Conservation (phyloP, 2,113 vertebrate species). For the Siniperca knerii region DNA sequence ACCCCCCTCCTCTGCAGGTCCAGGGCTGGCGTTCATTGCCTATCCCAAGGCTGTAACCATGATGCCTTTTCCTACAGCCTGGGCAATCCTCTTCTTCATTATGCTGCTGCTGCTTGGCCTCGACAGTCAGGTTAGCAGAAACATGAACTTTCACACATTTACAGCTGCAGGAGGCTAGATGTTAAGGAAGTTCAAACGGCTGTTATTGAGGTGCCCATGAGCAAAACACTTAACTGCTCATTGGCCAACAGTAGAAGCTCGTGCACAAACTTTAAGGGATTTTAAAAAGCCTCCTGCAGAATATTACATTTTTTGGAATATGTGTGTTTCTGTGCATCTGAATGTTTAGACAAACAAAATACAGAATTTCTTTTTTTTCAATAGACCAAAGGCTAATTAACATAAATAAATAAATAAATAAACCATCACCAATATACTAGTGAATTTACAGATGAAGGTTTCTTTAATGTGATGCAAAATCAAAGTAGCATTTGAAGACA, state of each 20-base stretch:
- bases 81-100: conserved; percentile 98
- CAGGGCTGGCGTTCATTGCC: conserved; percentile 98
- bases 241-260: not conserved
- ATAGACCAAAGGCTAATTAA: no score
- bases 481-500: no score
- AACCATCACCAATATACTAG: not conserved
- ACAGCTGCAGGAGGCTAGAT: not conserved
- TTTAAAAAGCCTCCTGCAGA: not conserved
- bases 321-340: not conserved
- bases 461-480: not conserved
- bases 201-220: not conserved
- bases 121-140: conserved; percentile 95
- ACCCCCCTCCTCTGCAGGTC: conserved; percentile 88
- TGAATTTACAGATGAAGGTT: not conserved
- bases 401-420: no score
- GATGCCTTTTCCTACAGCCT: conserved; percentile 98
- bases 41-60: conserved; percentile 99
- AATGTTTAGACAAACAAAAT: not conserved
- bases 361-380: not conserved
- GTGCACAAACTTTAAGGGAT: not conserved
- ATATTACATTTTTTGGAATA: no score
- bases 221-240: not conserved
- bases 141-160: not conserved
- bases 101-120: conserved; percentile 99
- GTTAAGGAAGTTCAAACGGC: not conserved